Evolutionary conservation across 2,888 invertebrate species (phyloP).

Genomic region (Rhingia rostrata): DNA sequence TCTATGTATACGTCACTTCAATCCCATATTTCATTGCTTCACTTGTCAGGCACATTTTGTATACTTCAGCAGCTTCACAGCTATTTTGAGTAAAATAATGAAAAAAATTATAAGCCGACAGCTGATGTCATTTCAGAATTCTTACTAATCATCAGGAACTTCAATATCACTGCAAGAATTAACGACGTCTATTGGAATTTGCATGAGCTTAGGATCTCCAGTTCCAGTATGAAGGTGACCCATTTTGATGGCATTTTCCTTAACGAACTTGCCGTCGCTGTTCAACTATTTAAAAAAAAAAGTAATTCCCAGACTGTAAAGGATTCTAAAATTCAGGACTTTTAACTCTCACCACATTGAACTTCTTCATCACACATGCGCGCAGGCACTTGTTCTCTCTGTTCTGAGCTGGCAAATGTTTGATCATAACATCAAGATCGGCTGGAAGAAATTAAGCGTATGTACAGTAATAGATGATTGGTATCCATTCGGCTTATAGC

Average conservation of each 20-base stretch:
- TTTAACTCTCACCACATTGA: constrained; percentile 78
- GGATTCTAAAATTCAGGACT: background rate
- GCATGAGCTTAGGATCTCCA: constrained; percentile 77
- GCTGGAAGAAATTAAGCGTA: constrained; percentile 68
- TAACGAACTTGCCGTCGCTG: constrained; percentile 79
- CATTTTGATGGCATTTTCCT: constrained; percentile 77
- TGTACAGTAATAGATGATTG: background rate
- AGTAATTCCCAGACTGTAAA: background rate
- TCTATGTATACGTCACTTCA: background rate
- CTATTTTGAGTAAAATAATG: constrained; percentile 64
- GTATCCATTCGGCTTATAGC: background rate
- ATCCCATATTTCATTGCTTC: constrained; percentile 77
- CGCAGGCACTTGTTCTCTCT: constrained; percentile 80
- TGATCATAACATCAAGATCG: constrained; percentile 79
- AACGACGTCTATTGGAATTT: constrained; percentile 74
- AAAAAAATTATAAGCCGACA: background rate
- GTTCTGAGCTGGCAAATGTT: constrained; percentile 76
- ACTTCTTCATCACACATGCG: constrained; percentile 80
- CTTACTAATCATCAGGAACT: constrained; percentile 80
- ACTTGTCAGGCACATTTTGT: constrained; percentile 76
- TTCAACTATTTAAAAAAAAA: constrained; percentile 76
- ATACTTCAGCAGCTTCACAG: constrained; percentile 79
- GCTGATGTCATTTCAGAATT: background rate
- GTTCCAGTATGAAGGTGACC: constrained; percentile 74
- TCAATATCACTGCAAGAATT: constrained; percentile 77